These are phyloP conservation scores for Coendou prehensilis DNA, from an alignment of 2,797 vertebrate genomes.

Conservation along the genomic window DNA sequence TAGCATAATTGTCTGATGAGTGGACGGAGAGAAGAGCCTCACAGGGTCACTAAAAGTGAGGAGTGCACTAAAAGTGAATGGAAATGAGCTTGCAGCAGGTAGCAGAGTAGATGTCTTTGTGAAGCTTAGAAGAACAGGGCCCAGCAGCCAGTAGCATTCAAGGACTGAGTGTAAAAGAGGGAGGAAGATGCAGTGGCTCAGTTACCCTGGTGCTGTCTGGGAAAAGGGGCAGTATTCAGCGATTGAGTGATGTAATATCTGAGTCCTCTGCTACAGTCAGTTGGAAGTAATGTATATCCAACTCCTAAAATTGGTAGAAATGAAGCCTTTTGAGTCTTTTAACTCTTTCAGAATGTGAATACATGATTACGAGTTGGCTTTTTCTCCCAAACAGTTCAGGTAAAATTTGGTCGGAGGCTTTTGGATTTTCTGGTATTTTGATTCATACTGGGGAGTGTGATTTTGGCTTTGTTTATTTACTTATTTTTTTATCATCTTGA, in stretches of 20 bases:
- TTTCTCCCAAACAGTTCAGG: slow-evolving; percentile 36
- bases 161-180: neutral
- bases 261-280: slow-evolving; percentile 59
- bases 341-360: slow-evolving; percentile 1
- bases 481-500: neutral
- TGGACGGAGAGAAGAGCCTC: neutral
- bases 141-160: neutral
- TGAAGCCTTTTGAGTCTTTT: slow-evolving; percentile 1
- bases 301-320: slow-evolving; percentile 56
- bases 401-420: slow-evolving; percentile 60
- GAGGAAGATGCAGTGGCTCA: slow-evolving; percentile 61
- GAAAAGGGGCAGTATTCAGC: slow-evolving; percentile 70
- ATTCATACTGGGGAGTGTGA: slow-evolving; percentile 28
- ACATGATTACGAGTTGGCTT: neutral
- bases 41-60: neutral
- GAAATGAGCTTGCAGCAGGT: slow-evolving; percentile 65
- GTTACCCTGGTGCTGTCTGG: slow-evolving; percentile 75
- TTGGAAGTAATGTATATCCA: slow-evolving; percentile 40
- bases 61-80: slow-evolving; percentile 10
- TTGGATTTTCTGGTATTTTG: slow-evolving; percentile 66
- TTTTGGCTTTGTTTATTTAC: slow-evolving; percentile 27
- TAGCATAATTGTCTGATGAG: neutral
- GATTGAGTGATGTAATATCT: slow-evolving; percentile 66
- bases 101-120: slow-evolving; percentile 51
- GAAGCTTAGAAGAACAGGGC: slow-evolving; percentile 52